phyloP scores from a whole-genome alignment of 2,888 invertebrate species.

The Heliothis peltigera region DNA sequence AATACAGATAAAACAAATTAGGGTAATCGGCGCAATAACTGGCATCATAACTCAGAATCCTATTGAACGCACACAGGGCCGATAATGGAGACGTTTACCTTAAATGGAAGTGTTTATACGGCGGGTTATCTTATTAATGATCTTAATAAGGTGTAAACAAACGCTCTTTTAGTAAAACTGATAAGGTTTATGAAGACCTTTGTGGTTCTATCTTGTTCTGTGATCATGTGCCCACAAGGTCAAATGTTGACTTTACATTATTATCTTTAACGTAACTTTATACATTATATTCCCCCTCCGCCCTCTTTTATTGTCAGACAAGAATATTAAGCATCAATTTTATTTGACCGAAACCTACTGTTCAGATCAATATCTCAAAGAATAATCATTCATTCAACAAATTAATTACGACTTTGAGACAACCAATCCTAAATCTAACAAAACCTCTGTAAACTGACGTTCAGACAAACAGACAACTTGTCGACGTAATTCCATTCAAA shows the following conservation, averaged over 20 bases:
- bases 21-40: conserved; percentile 35
- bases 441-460: not conserved
- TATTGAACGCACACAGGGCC: conserved; percentile 23
- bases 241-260: conserved; percentile 21
- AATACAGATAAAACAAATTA: conserved; percentile 53
- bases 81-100: conserved; percentile 52
- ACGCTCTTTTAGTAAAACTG: conserved; percentile 35
- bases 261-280: conserved; percentile 6
- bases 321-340: too few species aligned
- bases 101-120: conserved; percentile 36
- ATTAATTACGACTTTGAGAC: not conserved
- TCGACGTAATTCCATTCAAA: not conserved
- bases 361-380: too few species aligned
- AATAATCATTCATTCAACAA: not conserved
- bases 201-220: conserved; percentile 16
- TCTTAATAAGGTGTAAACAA: conserved; percentile 44
- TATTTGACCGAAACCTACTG: too few species aligned
- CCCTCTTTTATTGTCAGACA: not conserved
- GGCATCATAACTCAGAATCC: conserved; percentile 46
- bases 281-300: not conserved
- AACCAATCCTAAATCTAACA: not conserved
- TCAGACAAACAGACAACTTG: conserved; percentile 9
- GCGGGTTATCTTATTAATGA: conserved; percentile 51
- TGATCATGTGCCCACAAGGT: conserved; percentile 24
- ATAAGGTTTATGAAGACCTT: conserved; percentile 29